Percentiles rank a stretch among this genome's conserved stretches.
Evolutionary conservation across 2,113 vertebrate species (phyloP).

Genomic region (Cervus canadensis): DNA sequence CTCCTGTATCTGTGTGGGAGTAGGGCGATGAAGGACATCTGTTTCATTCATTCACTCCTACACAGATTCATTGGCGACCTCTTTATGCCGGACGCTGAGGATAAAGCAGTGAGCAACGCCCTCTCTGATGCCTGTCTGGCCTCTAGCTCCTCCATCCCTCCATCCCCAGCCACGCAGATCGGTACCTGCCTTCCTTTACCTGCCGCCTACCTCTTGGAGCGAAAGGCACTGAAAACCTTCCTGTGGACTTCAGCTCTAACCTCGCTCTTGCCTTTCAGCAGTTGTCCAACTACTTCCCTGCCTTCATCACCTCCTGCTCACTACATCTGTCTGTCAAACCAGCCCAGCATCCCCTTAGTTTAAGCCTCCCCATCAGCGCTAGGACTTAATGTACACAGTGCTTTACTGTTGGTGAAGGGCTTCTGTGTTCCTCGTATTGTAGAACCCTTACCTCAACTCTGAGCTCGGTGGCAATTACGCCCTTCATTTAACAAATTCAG

Average conservation of each 20-base stretch:
- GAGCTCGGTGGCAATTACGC: neutral
- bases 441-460: neutral
- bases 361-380: neutral
- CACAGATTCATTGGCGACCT: neutral
- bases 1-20: neutral
- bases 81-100: neutral
- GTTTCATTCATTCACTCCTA: neutral
- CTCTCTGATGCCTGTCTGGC: neutral
- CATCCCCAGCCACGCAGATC: neutral
- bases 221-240: neutral
- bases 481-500: neutral
- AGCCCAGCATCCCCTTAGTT: neutral
- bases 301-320: neutral
- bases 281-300: neutral
- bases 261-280: neutral
- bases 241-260: neutral
- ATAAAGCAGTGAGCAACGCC: neutral
- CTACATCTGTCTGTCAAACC: neutral
- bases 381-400: neutral
- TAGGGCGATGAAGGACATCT: neutral
- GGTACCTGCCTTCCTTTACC: neutral
- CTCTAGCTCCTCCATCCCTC: neutral
- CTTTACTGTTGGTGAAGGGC: neutral
- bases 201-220: neutral
- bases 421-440: neutral